phyloP scores from a whole-genome alignment of 2,888 invertebrate species.

The Dolichopus griseipennis region DNA sequence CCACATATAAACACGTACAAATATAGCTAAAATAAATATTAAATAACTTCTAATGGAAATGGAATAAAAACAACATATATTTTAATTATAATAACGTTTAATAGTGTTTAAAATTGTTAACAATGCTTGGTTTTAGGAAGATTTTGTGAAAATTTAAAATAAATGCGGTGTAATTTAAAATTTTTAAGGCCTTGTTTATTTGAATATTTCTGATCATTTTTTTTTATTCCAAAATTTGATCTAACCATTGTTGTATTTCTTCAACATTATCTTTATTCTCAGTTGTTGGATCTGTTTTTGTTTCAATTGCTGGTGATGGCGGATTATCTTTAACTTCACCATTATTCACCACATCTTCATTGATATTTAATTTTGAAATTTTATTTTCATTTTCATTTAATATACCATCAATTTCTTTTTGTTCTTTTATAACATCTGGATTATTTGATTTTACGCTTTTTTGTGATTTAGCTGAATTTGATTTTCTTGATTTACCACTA shows the following conservation, averaged over 20 bases:
- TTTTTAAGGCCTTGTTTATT: no score
- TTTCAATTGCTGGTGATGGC: constrained; percentile 12
- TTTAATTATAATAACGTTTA: not conserved
- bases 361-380: constrained; percentile 21
- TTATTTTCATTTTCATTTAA: constrained; percentile 30
- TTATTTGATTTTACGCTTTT: constrained; percentile 7
- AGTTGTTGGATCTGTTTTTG: constrained; percentile 2
- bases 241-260: constrained; percentile 41
- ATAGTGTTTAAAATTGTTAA: not conserved
- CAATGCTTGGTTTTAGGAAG: not conserved
- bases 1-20: no score
- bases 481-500: not conserved
- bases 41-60: no score
- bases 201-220: not conserved
- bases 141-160: not conserved
- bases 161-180: no score
- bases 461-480: constrained; percentile 14
- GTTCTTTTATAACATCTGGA: not conserved
- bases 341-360: constrained; percentile 5
- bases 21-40: no score
- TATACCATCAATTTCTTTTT: constrained; percentile 30
- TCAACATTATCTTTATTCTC: constrained; percentile 20
- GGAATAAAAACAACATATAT: no score
- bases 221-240: constrained; percentile 37
- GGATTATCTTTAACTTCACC: constrained; percentile 17